Percentiles rank a stretch among this genome's conserved stretches.
Evolutionary conservation across 2,797 vertebrate species (phyloP).

Genomic region (Spea hammondii): DNA sequence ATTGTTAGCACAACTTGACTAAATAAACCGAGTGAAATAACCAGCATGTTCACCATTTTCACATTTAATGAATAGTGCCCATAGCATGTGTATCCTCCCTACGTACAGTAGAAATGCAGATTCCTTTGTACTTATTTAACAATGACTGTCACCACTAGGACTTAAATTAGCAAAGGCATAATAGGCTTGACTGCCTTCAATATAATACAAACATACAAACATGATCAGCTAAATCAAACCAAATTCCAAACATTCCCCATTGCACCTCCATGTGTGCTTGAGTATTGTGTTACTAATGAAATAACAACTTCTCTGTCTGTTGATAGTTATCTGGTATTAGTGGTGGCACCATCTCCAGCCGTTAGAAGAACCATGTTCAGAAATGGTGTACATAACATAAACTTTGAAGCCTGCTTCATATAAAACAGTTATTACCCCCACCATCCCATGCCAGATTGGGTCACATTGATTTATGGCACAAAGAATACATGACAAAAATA

Average conservation of each 20-base stretch:
- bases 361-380: constrained; percentile 2
- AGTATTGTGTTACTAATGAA: neutral
- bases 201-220: constrained; percentile 38
- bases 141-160: neutral
- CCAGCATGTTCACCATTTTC: neutral
- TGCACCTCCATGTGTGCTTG: constrained; percentile 1
- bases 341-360: constrained; percentile 8
- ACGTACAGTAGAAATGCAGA: too few relatives aligned
- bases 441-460: constrained; percentile 54
- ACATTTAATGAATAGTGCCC: neutral
- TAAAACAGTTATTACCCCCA: constrained; percentile 65
- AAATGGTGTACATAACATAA: constrained; percentile 35
- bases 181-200: constrained; percentile 7
- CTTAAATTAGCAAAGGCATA: neutral
- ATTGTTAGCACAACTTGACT: too few relatives aligned
- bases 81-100: neutral
- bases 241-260: constrained; percentile 5
- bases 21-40: too few relatives aligned
- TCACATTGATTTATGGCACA: constrained; percentile 70
- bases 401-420: constrained; percentile 53
- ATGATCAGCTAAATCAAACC: constrained; percentile 2
- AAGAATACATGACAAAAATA: constrained; percentile 71
- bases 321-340: neutral
- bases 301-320: constrained; percentile 20
- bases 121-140: too few relatives aligned